phyloP scores from a whole-genome alignment of 2,113 vertebrate species.

The Prolemur simus region DNA sequence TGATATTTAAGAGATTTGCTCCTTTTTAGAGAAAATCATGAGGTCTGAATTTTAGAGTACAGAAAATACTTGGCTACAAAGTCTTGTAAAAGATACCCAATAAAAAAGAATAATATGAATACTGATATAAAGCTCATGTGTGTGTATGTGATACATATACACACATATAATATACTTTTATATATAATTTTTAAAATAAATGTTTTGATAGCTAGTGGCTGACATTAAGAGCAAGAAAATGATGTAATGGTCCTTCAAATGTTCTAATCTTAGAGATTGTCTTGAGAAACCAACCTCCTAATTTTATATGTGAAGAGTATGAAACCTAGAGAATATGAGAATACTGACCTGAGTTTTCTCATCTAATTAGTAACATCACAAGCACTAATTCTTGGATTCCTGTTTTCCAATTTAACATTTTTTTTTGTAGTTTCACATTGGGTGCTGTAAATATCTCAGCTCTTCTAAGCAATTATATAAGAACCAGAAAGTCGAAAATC shows the following conservation, averaged over 20 bases:
- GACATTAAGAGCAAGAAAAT: background rate
- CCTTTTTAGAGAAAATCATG: background rate
- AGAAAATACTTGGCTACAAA: background rate
- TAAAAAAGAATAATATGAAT: background rate
- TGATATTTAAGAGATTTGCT: background rate
- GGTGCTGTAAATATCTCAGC: background rate
- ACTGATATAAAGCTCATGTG: background rate
- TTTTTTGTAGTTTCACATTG: background rate
- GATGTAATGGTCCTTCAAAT: background rate
- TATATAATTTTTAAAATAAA: background rate
- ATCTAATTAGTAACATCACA: background rate
- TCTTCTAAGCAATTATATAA: background rate
- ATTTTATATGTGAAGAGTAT: background rate
- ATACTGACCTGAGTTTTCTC: background rate
- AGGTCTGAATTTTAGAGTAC: background rate
- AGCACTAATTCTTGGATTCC: background rate
- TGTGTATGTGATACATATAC: background rate
- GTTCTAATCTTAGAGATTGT: background rate
- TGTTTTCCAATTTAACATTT: background rate
- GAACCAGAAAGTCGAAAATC: background rate
- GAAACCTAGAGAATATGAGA: background rate
- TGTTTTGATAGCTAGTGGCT: background rate
- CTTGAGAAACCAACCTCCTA: background rate
- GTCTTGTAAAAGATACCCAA: background rate
- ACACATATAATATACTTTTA: too few species aligned